Conservation (phyloP, 2,888 invertebrate species). For the Parapristionchus giblindavisi region DNA sequence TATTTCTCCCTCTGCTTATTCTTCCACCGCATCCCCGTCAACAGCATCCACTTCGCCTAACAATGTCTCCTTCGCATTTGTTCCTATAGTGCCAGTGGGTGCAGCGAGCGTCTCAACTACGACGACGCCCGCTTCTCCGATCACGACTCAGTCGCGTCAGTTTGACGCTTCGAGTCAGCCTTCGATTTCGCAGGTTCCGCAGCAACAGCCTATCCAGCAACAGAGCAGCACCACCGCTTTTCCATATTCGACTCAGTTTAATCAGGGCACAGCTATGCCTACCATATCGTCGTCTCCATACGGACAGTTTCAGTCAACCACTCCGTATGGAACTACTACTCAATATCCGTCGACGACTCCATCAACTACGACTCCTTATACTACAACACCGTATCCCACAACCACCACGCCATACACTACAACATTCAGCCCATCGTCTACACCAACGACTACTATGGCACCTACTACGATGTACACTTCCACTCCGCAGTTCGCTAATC, state of each 20-base stretch:
- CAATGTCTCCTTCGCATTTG: neutral
- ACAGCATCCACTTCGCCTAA: neutral
- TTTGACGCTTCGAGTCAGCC: neutral
- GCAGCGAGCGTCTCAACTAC: too few relatives aligned
- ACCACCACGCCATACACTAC: too few relatives aligned
- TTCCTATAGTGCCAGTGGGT: too few relatives aligned
- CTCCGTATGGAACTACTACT: neutral
- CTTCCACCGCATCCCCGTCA: neutral
- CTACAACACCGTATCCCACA: neutral
- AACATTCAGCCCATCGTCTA: too few relatives aligned
- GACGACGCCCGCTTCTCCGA: neutral
- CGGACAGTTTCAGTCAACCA: slow-evolving; percentile 2
- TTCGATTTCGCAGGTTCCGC: slow-evolving; percentile 14
- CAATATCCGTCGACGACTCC: slow-evolving; percentile 7
- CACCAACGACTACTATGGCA: neutral
- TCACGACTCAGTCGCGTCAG: slow-evolving; percentile 1
- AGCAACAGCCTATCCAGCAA: slow-evolving; percentile 6
- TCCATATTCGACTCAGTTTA: slow-evolving; percentile 34
- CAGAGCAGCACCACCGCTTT: neutral
- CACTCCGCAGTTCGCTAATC: neutral
- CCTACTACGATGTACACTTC: neutral
- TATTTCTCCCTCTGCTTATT: neutral
- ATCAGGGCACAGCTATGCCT: slow-evolving; percentile 21
- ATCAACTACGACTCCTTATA: neutral
- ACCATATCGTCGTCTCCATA: neutral